phyloP scores from a whole-genome alignment of 2,888 invertebrate species.

The Euplagia quadripunctaria region DNA sequence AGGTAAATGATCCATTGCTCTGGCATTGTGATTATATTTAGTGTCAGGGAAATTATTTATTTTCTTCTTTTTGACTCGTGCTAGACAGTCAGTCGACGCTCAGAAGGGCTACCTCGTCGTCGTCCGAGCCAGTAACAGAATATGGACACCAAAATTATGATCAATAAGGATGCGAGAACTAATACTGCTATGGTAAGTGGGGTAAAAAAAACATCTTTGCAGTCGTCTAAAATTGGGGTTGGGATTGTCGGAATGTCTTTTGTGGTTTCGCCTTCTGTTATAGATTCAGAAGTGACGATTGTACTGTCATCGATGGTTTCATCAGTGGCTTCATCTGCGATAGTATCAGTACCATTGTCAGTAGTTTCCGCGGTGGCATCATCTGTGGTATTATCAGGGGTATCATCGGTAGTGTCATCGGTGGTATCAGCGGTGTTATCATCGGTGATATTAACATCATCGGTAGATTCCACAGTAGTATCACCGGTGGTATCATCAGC shows the following conservation, averaged over 20 bases:
- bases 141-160: constrained; percentile 37
- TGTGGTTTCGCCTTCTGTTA: background rate
- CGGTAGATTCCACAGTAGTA: background rate
- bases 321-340: background rate
- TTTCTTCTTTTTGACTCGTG: constrained; percentile 36
- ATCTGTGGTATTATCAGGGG: background rate
- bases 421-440: background rate
- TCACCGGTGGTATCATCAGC: background rate
- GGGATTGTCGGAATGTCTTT: background rate
- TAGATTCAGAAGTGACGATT: background rate
- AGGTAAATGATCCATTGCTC: constrained; percentile 17
- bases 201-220: constrained; percentile 43
- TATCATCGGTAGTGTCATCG: background rate
- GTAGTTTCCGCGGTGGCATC: background rate
- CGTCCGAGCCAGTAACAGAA: constrained; percentile 47
- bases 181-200: constrained; percentile 50
- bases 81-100: constrained; percentile 31
- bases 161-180: constrained; percentile 39
- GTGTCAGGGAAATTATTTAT: constrained; percentile 26
- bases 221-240: background rate
- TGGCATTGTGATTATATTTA: constrained; percentile 45
- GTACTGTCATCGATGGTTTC: background rate
- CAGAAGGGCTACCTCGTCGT: constrained; percentile 29
- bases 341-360: background rate
- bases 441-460: background rate